A percentile compares a stretch with the other conserved stretches of the same genome.
Conservation (phyloP, 2,888 invertebrate species). For the Rugalucina vietnamica region DNA sequence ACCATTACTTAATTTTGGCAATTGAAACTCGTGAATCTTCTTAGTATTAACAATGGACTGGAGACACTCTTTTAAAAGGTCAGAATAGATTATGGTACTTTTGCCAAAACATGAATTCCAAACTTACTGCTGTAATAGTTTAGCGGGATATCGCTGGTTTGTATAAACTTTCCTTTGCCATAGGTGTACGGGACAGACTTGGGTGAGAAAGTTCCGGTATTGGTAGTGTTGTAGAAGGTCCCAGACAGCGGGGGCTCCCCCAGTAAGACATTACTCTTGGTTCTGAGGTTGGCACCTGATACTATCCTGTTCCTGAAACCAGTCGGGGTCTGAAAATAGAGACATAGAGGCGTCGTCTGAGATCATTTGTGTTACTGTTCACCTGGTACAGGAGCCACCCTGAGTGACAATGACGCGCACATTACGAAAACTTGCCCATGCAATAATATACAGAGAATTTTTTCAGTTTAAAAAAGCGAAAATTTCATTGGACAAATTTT, state of each 20-base stretch:
- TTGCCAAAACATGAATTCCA: not conserved
- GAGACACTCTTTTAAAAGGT: no score
- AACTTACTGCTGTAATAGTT: constrained; percentile 76
- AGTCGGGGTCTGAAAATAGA: constrained; percentile 71
- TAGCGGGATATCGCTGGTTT: constrained; percentile 76
- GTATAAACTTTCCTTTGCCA: constrained; percentile 67
- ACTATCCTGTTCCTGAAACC: constrained; percentile 73
- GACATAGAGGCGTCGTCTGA: no score
- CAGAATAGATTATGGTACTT: not conserved
- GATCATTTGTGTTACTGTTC: no score
- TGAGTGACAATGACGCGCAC: no score
- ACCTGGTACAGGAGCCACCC: no score
- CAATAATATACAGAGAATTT: no score
- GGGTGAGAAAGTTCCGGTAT: constrained; percentile 68
- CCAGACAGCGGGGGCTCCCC: constrained; percentile 74
- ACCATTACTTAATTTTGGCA: no score
- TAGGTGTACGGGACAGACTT: constrained; percentile 74
- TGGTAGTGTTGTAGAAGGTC: constrained; percentile 77
- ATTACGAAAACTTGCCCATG: no score
- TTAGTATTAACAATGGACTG: no score
- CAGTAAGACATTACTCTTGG: constrained; percentile 79
- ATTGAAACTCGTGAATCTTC: no score
- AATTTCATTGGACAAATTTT: no score
- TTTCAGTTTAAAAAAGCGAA: no score
- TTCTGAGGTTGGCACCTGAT: constrained; percentile 77